Evolutionary conservation across 2,888 invertebrate genomes (phyloP).

Genomic region (Diarsia rubi): DNA sequence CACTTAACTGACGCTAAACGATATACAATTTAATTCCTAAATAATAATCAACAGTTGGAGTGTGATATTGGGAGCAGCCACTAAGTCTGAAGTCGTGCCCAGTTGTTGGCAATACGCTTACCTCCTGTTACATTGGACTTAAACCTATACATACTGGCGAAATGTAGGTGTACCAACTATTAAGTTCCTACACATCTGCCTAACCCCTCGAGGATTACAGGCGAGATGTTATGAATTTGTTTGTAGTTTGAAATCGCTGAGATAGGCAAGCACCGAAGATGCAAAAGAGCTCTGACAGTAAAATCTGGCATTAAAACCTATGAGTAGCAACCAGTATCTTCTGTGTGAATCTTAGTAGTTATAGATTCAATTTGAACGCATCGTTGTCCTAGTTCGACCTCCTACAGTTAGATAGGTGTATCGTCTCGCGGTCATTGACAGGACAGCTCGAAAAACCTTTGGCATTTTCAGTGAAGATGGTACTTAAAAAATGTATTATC

Average conservation of each 20-base stretch:
- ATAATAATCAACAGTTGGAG: neutral
- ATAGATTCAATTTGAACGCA: neutral
- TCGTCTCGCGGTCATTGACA: neutral
- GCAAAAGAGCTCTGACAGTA: neutral
- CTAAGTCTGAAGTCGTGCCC: too few species aligned
- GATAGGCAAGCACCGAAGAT: neutral
- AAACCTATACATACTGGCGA: too few species aligned
- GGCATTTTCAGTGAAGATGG: neutral
- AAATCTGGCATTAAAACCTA: neutral
- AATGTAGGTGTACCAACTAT: too few species aligned
- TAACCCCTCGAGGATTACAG: too few species aligned
- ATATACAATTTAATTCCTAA: neutral
- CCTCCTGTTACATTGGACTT: too few species aligned
- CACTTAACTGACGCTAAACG: neutral
- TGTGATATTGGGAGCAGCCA: neutral
- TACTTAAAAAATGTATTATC: neutral
- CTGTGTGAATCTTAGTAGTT: neutral
- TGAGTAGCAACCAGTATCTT: neutral
- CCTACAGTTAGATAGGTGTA: neutral
- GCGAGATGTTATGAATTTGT: too few species aligned
- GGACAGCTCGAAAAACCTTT: neutral
- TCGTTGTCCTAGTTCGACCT: neutral
- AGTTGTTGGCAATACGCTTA: too few species aligned
- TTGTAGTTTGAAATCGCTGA: neutral
- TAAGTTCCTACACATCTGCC: too few species aligned